Conservation (phyloP, 2,888 invertebrate genomes). For the Agriopis leucophaearia region DNA sequence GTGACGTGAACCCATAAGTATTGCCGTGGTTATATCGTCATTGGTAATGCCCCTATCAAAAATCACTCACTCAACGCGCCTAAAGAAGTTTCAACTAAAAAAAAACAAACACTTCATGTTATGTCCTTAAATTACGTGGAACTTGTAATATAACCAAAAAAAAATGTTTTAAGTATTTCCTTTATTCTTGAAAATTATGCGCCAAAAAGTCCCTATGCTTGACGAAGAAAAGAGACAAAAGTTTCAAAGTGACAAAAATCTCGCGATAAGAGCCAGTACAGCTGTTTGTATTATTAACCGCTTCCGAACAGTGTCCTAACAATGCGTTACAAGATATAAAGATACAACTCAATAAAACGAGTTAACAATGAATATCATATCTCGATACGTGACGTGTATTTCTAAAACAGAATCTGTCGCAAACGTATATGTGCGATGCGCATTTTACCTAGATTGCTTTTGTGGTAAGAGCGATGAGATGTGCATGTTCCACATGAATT, state of each 20-base stretch:
- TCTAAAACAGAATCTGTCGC: conserved; percentile 30
- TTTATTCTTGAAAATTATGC: too few species aligned
- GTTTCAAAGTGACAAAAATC: not conserved
- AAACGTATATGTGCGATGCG: conserved; percentile 14
- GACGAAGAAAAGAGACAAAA: not conserved
- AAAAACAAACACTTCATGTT: too few species aligned
- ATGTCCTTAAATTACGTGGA: too few species aligned
- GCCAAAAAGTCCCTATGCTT: too few species aligned
- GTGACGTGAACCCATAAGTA: too few species aligned
- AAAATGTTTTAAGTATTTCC: too few species aligned
- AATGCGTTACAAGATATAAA: conserved; percentile 21
- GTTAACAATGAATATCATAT: conserved; percentile 29
- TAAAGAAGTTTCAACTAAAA: too few species aligned
- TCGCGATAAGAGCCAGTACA: conserved; percentile 8
- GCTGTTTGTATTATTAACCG: conserved; percentile 24
- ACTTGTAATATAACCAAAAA: too few species aligned
- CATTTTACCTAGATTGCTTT: conserved; percentile 50
- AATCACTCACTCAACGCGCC: too few species aligned
- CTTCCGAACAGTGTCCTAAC: conserved; percentile 18
- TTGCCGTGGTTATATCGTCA: too few species aligned
- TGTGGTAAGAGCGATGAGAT: conserved; percentile 48
- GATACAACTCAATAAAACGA: conserved; percentile 19
- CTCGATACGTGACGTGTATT: conserved; percentile 33
- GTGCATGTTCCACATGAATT: conserved; percentile 53
- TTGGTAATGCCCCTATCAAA: too few species aligned